These are phyloP conservation scores for Torymus tubicola DNA, from an alignment of 2,888 invertebrate genomes.

Conservation along the genomic window DNA sequence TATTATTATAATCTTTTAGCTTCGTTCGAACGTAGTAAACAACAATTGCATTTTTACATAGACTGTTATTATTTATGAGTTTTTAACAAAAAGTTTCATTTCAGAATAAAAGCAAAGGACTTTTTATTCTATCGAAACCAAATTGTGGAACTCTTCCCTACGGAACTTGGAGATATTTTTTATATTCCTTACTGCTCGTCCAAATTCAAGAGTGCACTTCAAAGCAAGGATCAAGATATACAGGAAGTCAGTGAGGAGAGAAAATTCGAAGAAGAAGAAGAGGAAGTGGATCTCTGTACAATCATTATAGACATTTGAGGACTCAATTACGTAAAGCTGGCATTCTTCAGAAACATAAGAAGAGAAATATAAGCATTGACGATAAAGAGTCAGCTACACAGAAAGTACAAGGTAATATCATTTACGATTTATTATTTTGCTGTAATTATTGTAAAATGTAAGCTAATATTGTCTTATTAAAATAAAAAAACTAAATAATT, in stretches of 20 bases:
- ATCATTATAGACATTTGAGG: neutral
- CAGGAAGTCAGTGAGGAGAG: neutral
- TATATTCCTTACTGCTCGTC: neutral
- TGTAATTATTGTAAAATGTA: neutral
- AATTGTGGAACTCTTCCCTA: neutral
- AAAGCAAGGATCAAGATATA: neutral
- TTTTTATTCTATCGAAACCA: neutral
- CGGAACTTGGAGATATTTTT: neutral
- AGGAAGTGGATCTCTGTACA: neutral
- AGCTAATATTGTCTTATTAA: too few species aligned
- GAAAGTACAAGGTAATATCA: neutral
- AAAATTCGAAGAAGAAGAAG: neutral
- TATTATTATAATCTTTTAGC: neutral
- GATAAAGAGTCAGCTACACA: neutral
- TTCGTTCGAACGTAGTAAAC: too few species aligned
- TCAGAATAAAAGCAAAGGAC: neutral
- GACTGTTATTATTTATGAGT: neutral
- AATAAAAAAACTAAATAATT: too few species aligned
- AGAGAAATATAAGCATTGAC: neutral
- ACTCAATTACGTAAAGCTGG: neutral
- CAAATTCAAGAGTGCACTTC: neutral
- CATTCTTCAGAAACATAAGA: neutral
- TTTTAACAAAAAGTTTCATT: neutral
- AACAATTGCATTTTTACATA: too few species aligned
- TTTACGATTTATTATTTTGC: neutral